A percentile compares a stretch with the other conserved stretches of the same genome.
These are phyloP conservation scores for Clarias magur DNA, from an alignment of 2,113 vertebrate genomes.

Conservation along the genomic window DNA sequence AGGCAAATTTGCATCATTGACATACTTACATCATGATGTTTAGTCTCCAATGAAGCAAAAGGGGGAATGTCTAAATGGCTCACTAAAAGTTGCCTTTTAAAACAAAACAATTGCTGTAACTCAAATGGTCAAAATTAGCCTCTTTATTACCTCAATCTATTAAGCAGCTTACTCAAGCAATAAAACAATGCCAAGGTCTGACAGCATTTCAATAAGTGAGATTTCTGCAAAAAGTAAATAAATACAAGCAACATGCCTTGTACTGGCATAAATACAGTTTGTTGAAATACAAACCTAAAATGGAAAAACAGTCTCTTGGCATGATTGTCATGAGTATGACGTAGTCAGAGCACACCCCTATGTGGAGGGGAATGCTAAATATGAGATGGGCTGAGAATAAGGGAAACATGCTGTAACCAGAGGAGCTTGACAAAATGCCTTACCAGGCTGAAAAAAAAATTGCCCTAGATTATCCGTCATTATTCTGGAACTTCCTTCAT, in stretches of 20 bases:
- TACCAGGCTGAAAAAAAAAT: constrained; percentile 40
- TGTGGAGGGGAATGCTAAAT: constrained; percentile 30
- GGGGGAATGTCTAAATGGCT: neutral
- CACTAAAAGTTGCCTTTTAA: neutral
- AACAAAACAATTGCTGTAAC: neutral
- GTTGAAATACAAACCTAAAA: constrained; percentile 1
- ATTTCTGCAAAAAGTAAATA: neutral
- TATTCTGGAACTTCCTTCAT: constrained; percentile 60
- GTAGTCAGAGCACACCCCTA: constrained; percentile 35
- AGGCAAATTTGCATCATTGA: neutral
- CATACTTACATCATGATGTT: neutral
- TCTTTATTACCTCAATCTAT: neutral
- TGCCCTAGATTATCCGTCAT: constrained; percentile 57
- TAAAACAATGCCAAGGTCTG: constrained; percentile 36
- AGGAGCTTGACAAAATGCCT: constrained; percentile 29
- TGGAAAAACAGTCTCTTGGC: constrained; percentile 46
- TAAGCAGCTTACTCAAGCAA: constrained; percentile 52
- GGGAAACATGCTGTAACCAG: constrained; percentile 27
- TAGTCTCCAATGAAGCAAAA: neutral
- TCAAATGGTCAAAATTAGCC: neutral
- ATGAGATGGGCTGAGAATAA: constrained; percentile 18
- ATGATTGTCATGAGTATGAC: constrained; percentile 31
- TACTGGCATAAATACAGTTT: neutral
- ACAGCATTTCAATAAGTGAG: neutral
- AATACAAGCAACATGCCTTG: constrained; percentile 12